Base-by-base conservation (phyloP, 2,888 invertebrate species). In the Apotomis turbidana region DNA sequence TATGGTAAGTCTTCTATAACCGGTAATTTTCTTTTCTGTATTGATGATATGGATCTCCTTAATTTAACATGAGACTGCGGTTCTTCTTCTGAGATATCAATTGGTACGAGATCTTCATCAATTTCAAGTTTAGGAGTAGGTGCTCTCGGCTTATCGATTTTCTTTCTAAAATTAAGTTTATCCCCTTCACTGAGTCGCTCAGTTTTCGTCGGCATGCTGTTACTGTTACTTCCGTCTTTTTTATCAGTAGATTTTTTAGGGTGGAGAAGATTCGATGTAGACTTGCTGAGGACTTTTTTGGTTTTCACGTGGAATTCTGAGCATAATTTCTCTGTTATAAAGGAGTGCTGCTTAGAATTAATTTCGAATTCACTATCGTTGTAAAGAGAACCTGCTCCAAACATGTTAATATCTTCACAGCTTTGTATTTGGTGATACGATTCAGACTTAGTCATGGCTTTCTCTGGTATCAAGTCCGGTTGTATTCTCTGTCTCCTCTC, bases 271-370 rank as follows among this genome's bases (percentile, higher is more conserved):
- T 95, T 95, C 2, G 95, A 95, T 0, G 95, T 95, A 4, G 95
- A 95, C 83, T 95, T 95, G 79, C 95, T 95, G 4, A 95, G 90
- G 58, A 94, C 94, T 77, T 94, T 91, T 80, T 96, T 95, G 5
- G 96, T 96, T 87, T 96, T 96, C 0, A 96, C 96, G 78, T 96
- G 95, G 79, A 96, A 96, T 85, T 96, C 96, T 4, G 95, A 95
- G 85, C 95, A 96, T 44, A 96, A 87, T 79, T 96, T 95, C 78
- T 96, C 95, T 12, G 96, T 96, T 55, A 96, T 96, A 76, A 94
- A 96, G 0, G 95, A 95, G 78, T 95, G 94, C 69, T 95, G 95
- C 75, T 94, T 94, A 76, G 85, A 93, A 79, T 93, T 93, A 8
- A 93, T 92, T 88, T 93, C 93, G 68, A 93, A 95, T 85, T 88